A percentile compares a stretch with the other conserved stretches of the same genome.
These are phyloP conservation scores for Andrena cerasifolii DNA, from an alignment of 1,140 invertebrate species.

Conservation along the genomic window DNA sequence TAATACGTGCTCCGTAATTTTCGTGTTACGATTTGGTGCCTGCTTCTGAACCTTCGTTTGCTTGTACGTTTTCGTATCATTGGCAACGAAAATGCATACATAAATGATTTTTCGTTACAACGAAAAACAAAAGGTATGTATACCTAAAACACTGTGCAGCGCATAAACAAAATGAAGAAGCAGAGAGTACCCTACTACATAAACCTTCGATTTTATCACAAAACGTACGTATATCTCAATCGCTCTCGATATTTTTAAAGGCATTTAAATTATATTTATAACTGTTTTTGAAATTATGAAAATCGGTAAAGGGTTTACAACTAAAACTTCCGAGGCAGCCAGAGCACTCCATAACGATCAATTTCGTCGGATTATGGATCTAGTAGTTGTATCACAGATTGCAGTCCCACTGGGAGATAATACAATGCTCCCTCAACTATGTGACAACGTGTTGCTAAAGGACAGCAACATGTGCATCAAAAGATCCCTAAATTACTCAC, in stretches of 20 bases:
- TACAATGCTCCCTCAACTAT: conserved; percentile 48
- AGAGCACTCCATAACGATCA: conserved; percentile 50
- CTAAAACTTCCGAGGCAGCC: conserved; percentile 33
- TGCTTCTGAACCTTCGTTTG: neutral
- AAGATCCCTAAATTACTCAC: conserved; percentile 22
- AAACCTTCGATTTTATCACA: conserved; percentile 23
- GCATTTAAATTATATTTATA: neutral
- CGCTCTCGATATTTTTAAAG: neutral
- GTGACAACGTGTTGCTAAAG: conserved; percentile 48
- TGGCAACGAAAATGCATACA: neutral
- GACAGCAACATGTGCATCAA: conserved; percentile 49
- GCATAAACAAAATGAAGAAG: conserved; percentile 26
- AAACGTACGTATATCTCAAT: neutral
- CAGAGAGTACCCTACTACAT: conserved; percentile 9
- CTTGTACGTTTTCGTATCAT: neutral
- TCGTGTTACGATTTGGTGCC: neutral
- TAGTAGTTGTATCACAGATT: conserved; percentile 65
- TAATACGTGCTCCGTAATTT: too few relatives aligned
- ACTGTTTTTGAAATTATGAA: neutral
- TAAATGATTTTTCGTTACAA: neutral
- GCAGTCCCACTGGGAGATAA: conserved; percentile 51
- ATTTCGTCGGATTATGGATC: conserved; percentile 55
- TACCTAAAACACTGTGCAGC: neutral
- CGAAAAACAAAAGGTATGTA: too few relatives aligned
- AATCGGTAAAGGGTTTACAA: conserved; percentile 6